Evolutionary conservation across 2,888 invertebrate genomes (phyloP), one percentile per base, ranked within the genome.

Genomic region (Caenorhabditis imperialis): DNA sequence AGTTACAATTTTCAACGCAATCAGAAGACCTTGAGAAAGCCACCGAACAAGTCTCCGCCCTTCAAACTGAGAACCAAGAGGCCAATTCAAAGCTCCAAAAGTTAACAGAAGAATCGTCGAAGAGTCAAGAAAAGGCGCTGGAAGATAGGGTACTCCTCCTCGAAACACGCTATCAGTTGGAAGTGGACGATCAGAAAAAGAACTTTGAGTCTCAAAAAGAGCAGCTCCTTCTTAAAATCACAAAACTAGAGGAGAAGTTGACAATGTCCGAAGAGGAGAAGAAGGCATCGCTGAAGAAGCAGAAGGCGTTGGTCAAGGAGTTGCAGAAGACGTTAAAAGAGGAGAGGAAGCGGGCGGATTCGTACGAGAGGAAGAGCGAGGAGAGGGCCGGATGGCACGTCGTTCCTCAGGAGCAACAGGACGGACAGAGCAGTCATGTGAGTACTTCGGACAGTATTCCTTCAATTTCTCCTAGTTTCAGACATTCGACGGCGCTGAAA

Each of bases 401-500:
- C 10, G 80, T 80, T 0, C 40, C 58, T 23, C 50, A 44, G 10
- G 80, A 77, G 25, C n/a, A n/a, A n/a, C 27, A 53, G 2, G 80
- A 80, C 40, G 53, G 55, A 12, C 42, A 75, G 8, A 80, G 80
- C 35, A 69, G 50, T 53, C 70, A 77, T 58, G 79, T 79, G n/a
- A 55, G 71, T 14, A 16, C 6, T 2, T 45, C 37, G 2, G n/a
- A 16, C 37, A 33, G 27, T 4, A 7, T 18, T 22, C 27, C 48
- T 23, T 30, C 30, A 30, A 30, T 30, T 30, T 30, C 30, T 7
- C 30, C 30, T 10, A 6, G 30, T 30, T 30, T 30, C 63, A 78
- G 76, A 78, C 74, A 3, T 79, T 62, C 40, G 82, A 82, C 50
- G 82, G 79, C 1, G 77, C 79, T 30, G 81, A 82, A 35, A 81